A percentile compares a stretch with the other conserved stretches of the same genome.
phyloP scores from a whole-genome alignment of 2,888 invertebrate genomes.

The Thyatira batis region DNA sequence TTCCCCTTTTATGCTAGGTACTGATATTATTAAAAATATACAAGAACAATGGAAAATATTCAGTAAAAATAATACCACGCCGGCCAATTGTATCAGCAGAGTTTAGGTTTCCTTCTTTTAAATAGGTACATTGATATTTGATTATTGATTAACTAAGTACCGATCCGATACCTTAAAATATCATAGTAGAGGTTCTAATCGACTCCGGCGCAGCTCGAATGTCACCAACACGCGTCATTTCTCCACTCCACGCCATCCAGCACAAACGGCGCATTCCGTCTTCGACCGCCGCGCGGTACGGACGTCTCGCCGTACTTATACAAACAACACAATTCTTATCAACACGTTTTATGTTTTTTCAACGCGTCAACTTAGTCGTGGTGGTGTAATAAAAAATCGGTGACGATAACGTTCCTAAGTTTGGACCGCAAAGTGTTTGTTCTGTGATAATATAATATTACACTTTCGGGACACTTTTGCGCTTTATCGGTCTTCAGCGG shows the following conservation, averaged over 20 bases:
- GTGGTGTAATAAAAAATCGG: constrained; percentile 57
- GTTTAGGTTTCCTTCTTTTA: no score
- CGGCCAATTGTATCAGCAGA: no score
- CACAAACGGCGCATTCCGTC: constrained; percentile 51
- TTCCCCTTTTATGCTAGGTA: no score
- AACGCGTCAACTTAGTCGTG: constrained; percentile 32
- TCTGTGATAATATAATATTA: constrained; percentile 50
- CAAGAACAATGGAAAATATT: no score
- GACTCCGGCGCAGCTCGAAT: constrained; percentile 58
- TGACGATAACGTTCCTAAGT: constrained; percentile 42
- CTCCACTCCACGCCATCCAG: constrained; percentile 27
- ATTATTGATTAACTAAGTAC: no score
- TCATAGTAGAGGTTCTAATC: constrained; percentile 24
- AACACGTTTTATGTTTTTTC: constrained; percentile 47
- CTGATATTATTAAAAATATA: no score
- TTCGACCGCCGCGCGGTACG: constrained; percentile 41
- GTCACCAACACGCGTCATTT: constrained; percentile 35
- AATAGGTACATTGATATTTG: no score
- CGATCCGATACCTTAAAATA: no score
- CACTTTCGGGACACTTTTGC: constrained; percentile 54
- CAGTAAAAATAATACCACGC: no score
- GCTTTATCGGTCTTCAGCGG: constrained; percentile 61
- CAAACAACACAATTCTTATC: constrained; percentile 42
- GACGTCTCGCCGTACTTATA: constrained; percentile 40
- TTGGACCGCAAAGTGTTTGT: constrained; percentile 58